Evolutionary conservation across 2,113 vertebrate genomes (phyloP), one percentile per base, ranked within the genome.

Genomic region (Nothobranchius kuhntae): DNA sequence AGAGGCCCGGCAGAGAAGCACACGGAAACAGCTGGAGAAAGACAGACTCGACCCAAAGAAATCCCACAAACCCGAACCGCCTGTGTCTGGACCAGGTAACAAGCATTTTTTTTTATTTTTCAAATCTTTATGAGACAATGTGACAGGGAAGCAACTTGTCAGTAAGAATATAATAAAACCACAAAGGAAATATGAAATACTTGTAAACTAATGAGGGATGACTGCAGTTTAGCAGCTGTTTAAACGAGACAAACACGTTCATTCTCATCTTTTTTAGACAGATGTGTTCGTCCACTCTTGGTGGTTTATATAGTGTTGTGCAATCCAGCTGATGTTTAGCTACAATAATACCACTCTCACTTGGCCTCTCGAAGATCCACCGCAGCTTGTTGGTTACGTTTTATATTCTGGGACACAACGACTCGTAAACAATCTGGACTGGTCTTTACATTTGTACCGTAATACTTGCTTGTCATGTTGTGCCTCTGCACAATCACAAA

Each of bases 61-160:
- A 83, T 98, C 96, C 61, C 96, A 98, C 92, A 99, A 99, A 81
- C 98, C 97, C 0, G 97, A 99, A 73, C 98, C 98, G 54, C 98
- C 97, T 0, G 95, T 99, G 13, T 97, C 98, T 13, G 98, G 98
- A 84, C 97, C 97, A 95, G 97, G 96, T 99, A 88, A 85, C 4
- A 4, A 21, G 21, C 59, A 30, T 17, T 17, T 12, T 4, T 9
- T n/a, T 9, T 7, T 59, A 13, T 13, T 44, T 11, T n/a, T 30
- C 11, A n/a, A 0, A 11, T 5, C 2, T 61, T 30, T 48, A 6
- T 50, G 2, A 40, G 38, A 40, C 13, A 13, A 42, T 30, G 24
- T 50, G 11, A n/a, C 55, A 2, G 40, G 13, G 42, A 36, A 45
- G 38, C 24, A 24, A 36, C 2, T 46, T 42, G 6, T 13, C 3